Conservation (phyloP, 53 echinoderm and acorn worm species). For the Actinopyga echinites region DNA sequence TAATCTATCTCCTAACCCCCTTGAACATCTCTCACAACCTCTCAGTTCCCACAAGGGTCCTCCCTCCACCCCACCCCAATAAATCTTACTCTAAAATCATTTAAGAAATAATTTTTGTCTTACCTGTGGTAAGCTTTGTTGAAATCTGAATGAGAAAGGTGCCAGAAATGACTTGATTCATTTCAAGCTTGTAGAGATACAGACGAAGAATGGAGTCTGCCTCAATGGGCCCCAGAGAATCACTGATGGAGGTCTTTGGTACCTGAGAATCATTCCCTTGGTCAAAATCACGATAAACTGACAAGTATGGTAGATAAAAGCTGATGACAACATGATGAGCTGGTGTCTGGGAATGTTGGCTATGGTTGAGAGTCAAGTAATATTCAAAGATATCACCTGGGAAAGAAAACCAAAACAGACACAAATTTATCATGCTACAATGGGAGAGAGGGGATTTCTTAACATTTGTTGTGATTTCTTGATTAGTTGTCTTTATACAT, state of each 20-base stretch:
- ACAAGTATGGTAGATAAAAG: constrained; percentile 70
- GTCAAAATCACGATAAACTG: constrained; percentile 64
- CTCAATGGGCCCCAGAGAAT: constrained; percentile 32
- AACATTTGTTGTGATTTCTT: too few relatives aligned
- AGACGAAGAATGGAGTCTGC: constrained; percentile 56
- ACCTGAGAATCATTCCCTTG: constrained; percentile 53
- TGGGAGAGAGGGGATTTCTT: too few relatives aligned
- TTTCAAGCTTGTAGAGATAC: constrained; percentile 57
- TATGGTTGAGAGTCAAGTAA: constrained; percentile 51
- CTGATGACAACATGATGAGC: constrained; percentile 65
- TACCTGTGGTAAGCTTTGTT: constrained; percentile 69
- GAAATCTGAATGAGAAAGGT: constrained; percentile 70
- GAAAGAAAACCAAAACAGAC: not conserved
- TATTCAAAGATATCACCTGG: constrained; percentile 80
- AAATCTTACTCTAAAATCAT: not conserved
- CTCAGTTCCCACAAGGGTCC: too few relatives aligned
- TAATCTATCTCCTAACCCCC: too few relatives aligned
- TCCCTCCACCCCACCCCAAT: too few relatives aligned
- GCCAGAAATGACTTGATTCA: constrained; percentile 59
- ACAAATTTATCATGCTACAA: too few relatives aligned
- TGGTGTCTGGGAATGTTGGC: constrained; percentile 56
- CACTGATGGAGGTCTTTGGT: constrained; percentile 51
- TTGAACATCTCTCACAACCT: too few relatives aligned
- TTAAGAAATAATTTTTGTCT: not conserved
- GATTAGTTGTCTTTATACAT: too few relatives aligned